phyloP scores from a whole-genome alignment of 2,888 invertebrate genomes.

The Clitarchus hookeri region DNA sequence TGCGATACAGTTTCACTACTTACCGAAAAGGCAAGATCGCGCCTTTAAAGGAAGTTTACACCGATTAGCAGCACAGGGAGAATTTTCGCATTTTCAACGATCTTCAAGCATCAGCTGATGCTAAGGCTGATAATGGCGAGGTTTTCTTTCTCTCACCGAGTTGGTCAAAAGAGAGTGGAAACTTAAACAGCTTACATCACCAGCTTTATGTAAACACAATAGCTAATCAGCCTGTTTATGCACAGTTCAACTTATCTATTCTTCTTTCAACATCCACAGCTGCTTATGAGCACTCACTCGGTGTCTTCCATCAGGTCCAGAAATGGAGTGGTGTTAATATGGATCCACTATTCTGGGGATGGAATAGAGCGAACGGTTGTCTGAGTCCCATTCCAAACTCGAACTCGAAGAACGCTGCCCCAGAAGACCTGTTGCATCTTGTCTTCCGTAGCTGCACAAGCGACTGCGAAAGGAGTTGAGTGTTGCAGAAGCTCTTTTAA shows the following conservation, averaged over 20 bases:
- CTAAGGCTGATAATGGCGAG: background rate
- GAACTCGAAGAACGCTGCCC: background rate
- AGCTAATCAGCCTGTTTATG: background rate
- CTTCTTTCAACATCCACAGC: background rate
- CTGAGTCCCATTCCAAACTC: background rate
- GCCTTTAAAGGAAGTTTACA: background rate
- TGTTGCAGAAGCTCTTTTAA: constrained; percentile 12
- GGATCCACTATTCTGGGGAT: background rate
- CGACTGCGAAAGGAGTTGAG: background rate
- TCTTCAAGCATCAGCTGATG: background rate
- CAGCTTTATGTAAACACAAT: too few relatives aligned
- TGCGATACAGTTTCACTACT: too few relatives aligned
- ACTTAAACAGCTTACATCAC: background rate
- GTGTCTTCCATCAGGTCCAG: constrained; percentile 15
- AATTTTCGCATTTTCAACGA: background rate
- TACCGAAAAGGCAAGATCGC: too few relatives aligned
- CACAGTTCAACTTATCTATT: background rate
- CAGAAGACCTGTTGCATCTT: background rate
- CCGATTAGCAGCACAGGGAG: constrained; percentile 4
- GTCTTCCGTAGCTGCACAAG: background rate
- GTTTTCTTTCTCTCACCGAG: background rate
- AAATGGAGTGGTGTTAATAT: background rate
- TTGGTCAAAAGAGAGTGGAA: background rate
- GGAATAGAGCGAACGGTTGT: background rate
- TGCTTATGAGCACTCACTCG: constrained; percentile 4